Evolutionary conservation across 2,797 vertebrate species (phyloP).

Genomic region (Lophotriccus pileatus): DNA sequence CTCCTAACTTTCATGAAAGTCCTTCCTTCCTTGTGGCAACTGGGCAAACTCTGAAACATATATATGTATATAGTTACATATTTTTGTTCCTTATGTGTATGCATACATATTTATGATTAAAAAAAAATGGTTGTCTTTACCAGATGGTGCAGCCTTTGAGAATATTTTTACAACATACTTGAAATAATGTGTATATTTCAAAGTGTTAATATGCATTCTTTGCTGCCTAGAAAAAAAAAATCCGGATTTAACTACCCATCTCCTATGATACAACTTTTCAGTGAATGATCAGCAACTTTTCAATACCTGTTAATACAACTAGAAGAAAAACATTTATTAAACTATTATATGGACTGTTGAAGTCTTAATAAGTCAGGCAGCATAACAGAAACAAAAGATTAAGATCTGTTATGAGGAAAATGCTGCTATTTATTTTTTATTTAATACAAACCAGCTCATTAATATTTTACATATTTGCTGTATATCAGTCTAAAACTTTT

Average conservation of each 20-base stretch:
- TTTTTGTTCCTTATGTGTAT: neutral
- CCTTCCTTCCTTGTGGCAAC: neutral
- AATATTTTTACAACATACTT: neutral
- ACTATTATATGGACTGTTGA: neutral
- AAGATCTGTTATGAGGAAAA: neutral
- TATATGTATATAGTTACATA: neutral
- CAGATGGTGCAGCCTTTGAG: neutral
- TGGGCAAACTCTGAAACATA: neutral
- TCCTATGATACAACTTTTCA: neutral
- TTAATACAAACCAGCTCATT: neutral
- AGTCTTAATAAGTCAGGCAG: neutral
- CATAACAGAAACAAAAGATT: neutral
- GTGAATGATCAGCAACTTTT: neutral
- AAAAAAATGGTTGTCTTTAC: neutral
- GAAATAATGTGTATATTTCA: neutral
- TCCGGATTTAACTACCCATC: neutral
- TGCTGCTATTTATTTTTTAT: neutral
- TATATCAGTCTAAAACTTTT: neutral
- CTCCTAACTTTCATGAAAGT: constrained; percentile 8
- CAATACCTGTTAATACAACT: neutral
- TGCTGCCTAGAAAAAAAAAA: neutral
- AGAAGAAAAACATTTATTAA: neutral
- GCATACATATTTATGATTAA: neutral
- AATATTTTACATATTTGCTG: neutral
- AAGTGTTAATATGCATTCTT: neutral